Base-by-base conservation (phyloP, 2,797 vertebrate genomes). In the Platyrinchus mystaceus region DNA sequence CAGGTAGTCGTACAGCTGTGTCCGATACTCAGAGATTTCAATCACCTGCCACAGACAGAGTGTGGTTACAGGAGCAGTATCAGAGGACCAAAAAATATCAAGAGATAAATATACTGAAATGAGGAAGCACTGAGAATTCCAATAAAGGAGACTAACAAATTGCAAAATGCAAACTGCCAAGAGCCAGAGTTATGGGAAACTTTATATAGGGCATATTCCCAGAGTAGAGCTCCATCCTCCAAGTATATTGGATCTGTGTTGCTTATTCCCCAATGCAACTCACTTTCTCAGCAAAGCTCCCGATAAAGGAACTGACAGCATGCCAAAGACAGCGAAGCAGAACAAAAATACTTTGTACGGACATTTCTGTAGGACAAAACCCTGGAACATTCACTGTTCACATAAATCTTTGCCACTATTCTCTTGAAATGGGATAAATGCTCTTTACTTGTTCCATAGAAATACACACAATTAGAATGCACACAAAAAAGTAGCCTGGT, bases 1-100 rank as follows among this genome's bases (percentile, higher is more conserved):
- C 79, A 99, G 97, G 96, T 99, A 99, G 93, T 99, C 99, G 7
- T 99, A 99, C 10, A 99, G 98, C 96, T 99, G 99, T 4, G 98
- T 94, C 68, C 99, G 98, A 91, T 99, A 99, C n/a, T 99, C 99
- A 0, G 99, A 97, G 77, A 99, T 99, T 92, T 99, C 99, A 55
- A 99, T 98, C 77, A 99, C 99, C 99, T 99, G 92, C 8, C 44
- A 91, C 7, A 92, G 64, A 87, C 6, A 86, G 34, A 73, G 60
- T 18, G 30, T 77, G 52, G 47, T 87, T 56, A 94, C 67, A 70
- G 43, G 21, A 84, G 56, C 44, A 60, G 7, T 30, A 69, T 81
- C 21, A 94, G 77, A 67, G 1, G 0, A 77, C 28, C 18, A 14
- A 66, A 71, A 89, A 64, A 37, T 6, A 80, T 4, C 20, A 63